Evolutionary conservation across 64 coral and sea anemone genomes (phyloP), one percentile per base, ranked within the genome.

Genomic region (Acropora tenuis): DNA sequence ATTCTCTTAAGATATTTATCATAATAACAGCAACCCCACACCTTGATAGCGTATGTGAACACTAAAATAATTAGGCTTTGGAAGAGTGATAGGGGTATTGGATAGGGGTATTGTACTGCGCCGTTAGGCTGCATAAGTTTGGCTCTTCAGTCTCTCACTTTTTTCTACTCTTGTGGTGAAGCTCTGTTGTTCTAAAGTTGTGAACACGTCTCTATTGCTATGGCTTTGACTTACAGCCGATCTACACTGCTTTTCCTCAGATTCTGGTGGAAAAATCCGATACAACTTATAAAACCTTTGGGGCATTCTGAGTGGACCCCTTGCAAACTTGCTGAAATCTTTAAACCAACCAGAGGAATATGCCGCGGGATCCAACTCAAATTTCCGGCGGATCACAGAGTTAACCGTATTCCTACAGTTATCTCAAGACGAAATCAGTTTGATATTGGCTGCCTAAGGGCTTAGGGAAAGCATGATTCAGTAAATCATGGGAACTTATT

Each of bases 331-430:
- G 45, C 45, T 65, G 81, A 58, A 58, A 84, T 84, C 42, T 67
- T 68, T 30, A 84, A 84, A 52, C 53, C 81, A 84, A 84, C 81
- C 44, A 84, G 81, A 84, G 81, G 81, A 43, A 84, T 16, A 84
- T 58, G 81, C 49, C 19, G 81, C 58, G 81, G 81, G 67, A 67
- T 67, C 42, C 81, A 84, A 43, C 47, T 12, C 81, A 84, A 84
- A 84, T n/a, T 68, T 17, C 81, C 63, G 66, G 49, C 55, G 83
- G 40, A 86, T n/a, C 83, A 61, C 43, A 86, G 63, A 86, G 47
- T 55, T 80, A 58, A 86, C 66, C 83, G 45, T 47, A 86, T 73
- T 86, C 59, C 66, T 69, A 46, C 63, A 71, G 48, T 86, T 61
- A 41, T 63, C 19, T 83, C 80, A 19, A 58, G 11, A 41, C 40